phyloP scores from a whole-genome alignment of 2,888 invertebrate genomes.

The Endomychus coccineus region DNA sequence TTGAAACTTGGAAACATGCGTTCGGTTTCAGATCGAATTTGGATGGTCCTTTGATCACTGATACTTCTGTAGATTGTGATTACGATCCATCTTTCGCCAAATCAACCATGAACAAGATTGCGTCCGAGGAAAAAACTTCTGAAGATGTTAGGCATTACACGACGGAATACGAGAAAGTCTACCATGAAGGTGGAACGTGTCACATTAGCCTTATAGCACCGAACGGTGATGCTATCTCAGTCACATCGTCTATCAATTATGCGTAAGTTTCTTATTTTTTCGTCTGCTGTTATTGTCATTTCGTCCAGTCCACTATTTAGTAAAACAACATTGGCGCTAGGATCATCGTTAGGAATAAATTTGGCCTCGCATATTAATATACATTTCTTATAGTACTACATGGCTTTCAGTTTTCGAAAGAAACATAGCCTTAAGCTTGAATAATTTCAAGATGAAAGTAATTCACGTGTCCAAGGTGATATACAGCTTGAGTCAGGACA shows the following conservation, averaged over 20 bases:
- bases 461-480: too few species aligned
- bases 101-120: constrained; percentile 7
- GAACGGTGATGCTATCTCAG: constrained; percentile 83
- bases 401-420: too few species aligned
- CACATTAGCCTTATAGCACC: constrained; percentile 75
- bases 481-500: too few species aligned
- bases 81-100: constrained; percentile 11
- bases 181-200: constrained; percentile 62
- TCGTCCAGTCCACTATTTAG: too few species aligned
- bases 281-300: not conserved
- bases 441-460: too few species aligned
- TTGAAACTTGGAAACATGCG: constrained; percentile 19
- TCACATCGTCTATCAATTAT: constrained; percentile 63
- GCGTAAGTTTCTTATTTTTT: constrained; percentile 15
- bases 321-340: too few species aligned
- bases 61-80: constrained; percentile 3
- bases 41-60: constrained; percentile 9
- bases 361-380: too few species aligned
- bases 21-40: constrained; percentile 13
- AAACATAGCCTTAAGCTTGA: too few species aligned
- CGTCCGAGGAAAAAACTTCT: constrained; percentile 4
- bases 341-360: too few species aligned
- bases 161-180: constrained; percentile 3
- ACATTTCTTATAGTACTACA: too few species aligned
- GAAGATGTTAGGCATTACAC: constrained; percentile 11